Base-by-base conservation (phyloP, 2,113 vertebrate species). In the Myotis brandtii region DNA sequence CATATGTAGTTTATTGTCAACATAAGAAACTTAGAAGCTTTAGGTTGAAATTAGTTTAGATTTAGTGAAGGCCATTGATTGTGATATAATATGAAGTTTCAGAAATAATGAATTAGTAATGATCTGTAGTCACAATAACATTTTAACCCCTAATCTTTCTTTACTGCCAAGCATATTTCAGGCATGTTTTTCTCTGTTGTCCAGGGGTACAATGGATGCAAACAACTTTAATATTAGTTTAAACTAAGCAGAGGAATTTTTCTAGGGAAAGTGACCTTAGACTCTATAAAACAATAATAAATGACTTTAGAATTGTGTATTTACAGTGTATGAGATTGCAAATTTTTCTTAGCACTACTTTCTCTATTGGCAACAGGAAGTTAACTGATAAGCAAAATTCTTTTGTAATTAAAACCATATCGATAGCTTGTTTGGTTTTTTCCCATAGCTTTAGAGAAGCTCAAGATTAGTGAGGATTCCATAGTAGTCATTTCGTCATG, bases 91-190 rank as follows among this genome's bases (percentile, higher is more conserved):
- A 69, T n/a, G 69, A 75, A 94, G 23, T 93, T 96, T 77, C 37
- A 91, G 37, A 67, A 94, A 67, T 64, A 86, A 90, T 64, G 25
- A 92, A 1, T 77, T 90, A 83, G 43, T 87, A 79, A 62, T 96
- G 30, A 69, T 67, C 62, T 92, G 2, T 69, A 79, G 37, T 86
- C 50, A 88, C 14, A 30, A 37, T 75, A 84, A 70, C 73, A 89
- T 95, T 89, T 93, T 95, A 95, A 92, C 43, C 9, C 67, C 50
- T 32, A 89, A 64, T 66, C 81, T 95, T 87, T 91, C 64, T 91
- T 91, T 89, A 94, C 46, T 79, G 21, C 83, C 67, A 89, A n/a
- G 27, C 46, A 25, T 81, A 94, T 64, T 90, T 92, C 94, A 92
- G 32, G 43, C 83, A 86, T 92, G 10, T 27, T 95, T 86, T 94